Percentiles rank a stretch among this genome's conserved stretches.
Conservation (phyloP, 2,888 invertebrate genomes). For the Drosophila peninsularis region DNA sequence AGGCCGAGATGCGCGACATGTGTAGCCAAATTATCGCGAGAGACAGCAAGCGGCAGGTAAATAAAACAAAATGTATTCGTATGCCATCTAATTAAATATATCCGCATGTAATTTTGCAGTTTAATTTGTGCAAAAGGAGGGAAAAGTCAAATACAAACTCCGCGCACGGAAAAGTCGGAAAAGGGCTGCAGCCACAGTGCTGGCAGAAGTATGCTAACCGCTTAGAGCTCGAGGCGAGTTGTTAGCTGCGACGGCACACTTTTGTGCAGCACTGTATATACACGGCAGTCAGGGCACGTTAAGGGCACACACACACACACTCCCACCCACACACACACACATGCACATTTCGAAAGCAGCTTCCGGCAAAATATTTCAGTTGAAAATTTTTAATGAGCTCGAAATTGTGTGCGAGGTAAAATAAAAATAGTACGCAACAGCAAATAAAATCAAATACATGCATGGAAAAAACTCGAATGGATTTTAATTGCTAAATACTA, state of each 20-base stretch:
- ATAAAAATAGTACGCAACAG: constrained; percentile 31
- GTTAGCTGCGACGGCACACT: constrained; percentile 24
- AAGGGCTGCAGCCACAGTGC: constrained; percentile 25
- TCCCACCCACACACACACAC: background rate
- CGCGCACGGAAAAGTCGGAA: constrained; percentile 7
- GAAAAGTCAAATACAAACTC: constrained; percentile 63
- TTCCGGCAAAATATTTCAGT: constrained; percentile 80
- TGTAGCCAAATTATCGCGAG: constrained; percentile 47
- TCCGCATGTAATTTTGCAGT: constrained; percentile 68
- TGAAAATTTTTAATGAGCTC: constrained; percentile 81
- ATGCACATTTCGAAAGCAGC: constrained; percentile 48
- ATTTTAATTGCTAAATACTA: constrained; percentile 39
- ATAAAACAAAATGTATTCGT: constrained; percentile 60
- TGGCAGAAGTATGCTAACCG: constrained; percentile 15
- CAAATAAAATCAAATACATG: constrained; percentile 36
- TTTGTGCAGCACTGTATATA: constrained; percentile 51
- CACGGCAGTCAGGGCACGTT: constrained; percentile 32
- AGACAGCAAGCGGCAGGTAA: constrained; percentile 33
- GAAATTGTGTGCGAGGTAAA: constrained; percentile 53
- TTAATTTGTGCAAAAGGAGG: constrained; percentile 63
- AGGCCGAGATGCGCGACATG: constrained; percentile 29
- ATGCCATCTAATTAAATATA: constrained; percentile 75
- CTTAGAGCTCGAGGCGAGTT: constrained; percentile 1
- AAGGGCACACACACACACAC: constrained; percentile 24
- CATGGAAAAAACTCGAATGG: constrained; percentile 17